Evolutionary conservation across 1,140 invertebrate species (phyloP).

Genomic region (Helicorthomorpha holstii): DNA sequence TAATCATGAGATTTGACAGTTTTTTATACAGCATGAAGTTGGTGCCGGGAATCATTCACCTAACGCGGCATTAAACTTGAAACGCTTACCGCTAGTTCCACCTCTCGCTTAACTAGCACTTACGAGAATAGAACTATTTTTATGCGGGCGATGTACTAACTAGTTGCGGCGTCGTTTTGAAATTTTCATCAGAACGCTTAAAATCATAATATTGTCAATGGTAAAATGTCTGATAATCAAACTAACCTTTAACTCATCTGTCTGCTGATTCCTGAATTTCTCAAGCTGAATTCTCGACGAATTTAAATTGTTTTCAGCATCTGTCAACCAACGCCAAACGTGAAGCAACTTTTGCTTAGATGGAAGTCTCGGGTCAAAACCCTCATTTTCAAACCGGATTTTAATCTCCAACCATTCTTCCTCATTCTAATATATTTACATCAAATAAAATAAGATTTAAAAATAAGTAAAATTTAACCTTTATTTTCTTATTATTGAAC

Average conservation of each 20-base stretch:
- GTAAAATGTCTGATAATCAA: too few species aligned
- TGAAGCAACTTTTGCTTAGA: constrained; percentile 16
- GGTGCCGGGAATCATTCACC: too few species aligned
- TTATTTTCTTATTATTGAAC: too few species aligned
- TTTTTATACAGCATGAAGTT: neutral
- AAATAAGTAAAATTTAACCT: too few species aligned
- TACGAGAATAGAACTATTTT: too few species aligned
- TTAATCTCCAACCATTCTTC: constrained; percentile 6
- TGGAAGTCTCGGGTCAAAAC: constrained; percentile 1
- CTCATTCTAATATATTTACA: too few species aligned
- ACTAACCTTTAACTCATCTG: constrained; percentile 24
- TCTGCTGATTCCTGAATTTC: constrained; percentile 23
- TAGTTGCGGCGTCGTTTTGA: too few species aligned
- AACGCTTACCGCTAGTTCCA: neutral
- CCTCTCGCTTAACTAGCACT: too few species aligned
- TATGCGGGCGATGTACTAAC: too few species aligned
- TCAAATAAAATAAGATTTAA: too few species aligned
- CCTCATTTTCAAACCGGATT: constrained; percentile 8
- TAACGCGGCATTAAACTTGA: neutral
- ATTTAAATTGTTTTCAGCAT: constrained; percentile 24
- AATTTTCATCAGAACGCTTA: too few species aligned
- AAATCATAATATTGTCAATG: too few species aligned
- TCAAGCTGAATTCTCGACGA: constrained; percentile 24
- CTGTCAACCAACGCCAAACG: constrained; percentile 26
- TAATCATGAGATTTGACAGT: neutral